Percentiles rank a stretch among this genome's conserved stretches.
These are phyloP conservation scores for Pararge aegeria DNA, from an alignment of 1,140 invertebrate species.

Conservation along the genomic window DNA sequence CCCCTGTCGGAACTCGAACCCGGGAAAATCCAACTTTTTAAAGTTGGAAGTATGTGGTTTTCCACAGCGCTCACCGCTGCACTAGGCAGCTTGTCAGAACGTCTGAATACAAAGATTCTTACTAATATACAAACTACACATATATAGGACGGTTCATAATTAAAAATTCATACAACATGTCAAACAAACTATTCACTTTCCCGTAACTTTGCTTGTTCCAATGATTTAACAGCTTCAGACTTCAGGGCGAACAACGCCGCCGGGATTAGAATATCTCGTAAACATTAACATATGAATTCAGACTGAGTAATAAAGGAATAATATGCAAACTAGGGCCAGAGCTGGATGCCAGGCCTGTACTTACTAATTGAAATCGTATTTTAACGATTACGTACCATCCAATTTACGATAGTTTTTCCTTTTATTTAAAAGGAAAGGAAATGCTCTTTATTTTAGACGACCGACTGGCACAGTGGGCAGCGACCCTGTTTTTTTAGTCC, in stretches of 20 bases:
- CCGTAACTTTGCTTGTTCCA: not conserved
- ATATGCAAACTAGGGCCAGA: not conserved
- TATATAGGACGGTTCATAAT: not conserved
- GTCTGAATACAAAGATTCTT: too few relatives aligned
- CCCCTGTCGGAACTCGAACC: too few relatives aligned
- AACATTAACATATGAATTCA: not conserved
- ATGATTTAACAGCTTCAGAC: not conserved
- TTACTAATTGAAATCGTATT: not conserved
- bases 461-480: too few relatives aligned
- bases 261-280: not conserved
- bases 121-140: too few relatives aligned
- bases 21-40: too few relatives aligned
- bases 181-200: not conserved
- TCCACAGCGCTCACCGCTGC: too few relatives aligned
- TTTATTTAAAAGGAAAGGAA: too few relatives aligned
- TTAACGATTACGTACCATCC: not conserved
- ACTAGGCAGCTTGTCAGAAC: too few relatives aligned
- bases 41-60: too few relatives aligned
- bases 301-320: not conserved
- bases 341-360: not conserved
- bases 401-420: too few relatives aligned
- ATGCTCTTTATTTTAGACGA: too few relatives aligned
- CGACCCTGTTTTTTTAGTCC: too few relatives aligned
- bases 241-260: not conserved
- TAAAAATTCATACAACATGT: not conserved